A percentile compares a stretch with the other conserved stretches of the same genome.
Evolutionary conservation across 2,797 vertebrate genomes (phyloP).

Genomic region (Anisognathus igniventris): DNA sequence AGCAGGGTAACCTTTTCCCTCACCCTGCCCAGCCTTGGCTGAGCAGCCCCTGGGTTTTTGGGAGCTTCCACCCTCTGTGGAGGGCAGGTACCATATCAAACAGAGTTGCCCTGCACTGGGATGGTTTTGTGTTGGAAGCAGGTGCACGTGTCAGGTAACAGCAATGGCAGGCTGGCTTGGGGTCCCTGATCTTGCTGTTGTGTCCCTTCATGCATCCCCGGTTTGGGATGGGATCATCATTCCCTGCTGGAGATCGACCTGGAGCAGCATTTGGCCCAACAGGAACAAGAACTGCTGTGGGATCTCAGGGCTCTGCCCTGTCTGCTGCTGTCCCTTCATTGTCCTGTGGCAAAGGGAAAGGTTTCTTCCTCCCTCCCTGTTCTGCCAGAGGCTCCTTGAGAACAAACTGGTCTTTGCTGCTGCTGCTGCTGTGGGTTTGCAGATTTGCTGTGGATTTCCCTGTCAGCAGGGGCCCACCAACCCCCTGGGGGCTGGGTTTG

Average conservation of each 20-base stretch:
- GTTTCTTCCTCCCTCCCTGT: not conserved
- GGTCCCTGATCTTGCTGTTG: not conserved
- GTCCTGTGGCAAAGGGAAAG: not conserved
- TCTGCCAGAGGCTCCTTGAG: accelerated
- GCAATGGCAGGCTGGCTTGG: not conserved
- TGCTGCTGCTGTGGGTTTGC: not conserved
- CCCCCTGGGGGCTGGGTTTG: not conserved
- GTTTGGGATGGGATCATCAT: not conserved
- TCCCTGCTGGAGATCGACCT: not conserved
- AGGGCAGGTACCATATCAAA: accelerated
- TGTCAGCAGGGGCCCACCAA: accelerated
- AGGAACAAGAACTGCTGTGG: not conserved
- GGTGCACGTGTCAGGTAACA: accelerated
- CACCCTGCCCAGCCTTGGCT: not conserved
- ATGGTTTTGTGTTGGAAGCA: not conserved
- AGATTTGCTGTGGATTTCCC: not conserved
- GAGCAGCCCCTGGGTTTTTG: not conserved
- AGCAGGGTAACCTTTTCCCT: not conserved
- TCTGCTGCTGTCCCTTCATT: accelerated
- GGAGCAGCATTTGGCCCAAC: not conserved
- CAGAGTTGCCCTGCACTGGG: accelerated
- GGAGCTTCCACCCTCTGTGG: accelerated
- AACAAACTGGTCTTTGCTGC: not conserved
- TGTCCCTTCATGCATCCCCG: not conserved
- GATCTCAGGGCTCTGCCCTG: not conserved